Conservation (phyloP, 2,888 invertebrate genomes). For the Drosophila gaucha region DNA sequence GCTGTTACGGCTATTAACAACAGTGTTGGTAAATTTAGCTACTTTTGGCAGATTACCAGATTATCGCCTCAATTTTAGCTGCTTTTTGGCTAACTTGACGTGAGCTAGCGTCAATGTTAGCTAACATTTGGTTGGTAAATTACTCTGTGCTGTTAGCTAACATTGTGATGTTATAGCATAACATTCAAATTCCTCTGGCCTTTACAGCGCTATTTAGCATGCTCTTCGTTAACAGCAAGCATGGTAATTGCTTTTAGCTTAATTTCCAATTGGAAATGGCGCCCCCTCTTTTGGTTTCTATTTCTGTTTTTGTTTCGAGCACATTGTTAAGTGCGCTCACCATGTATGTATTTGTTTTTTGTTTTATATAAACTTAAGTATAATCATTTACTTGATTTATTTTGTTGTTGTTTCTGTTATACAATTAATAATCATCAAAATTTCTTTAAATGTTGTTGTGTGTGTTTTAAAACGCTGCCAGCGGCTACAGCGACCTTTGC, state of each 20-base stretch:
- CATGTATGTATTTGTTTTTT: constrained; percentile 42
- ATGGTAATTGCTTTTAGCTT: neutral
- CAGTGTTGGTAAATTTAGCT: constrained; percentile 18
- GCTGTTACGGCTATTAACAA: constrained; percentile 45
- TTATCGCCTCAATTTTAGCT: neutral
- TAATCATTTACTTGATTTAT: constrained; percentile 79
- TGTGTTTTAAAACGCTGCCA: constrained; percentile 65
- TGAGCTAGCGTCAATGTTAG: neutral
- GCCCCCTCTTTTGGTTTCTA: neutral
- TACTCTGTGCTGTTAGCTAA: too few species aligned
- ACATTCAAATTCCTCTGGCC: neutral
- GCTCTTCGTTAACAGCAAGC: neutral
- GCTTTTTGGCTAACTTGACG: neutral
- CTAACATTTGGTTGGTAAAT: too few species aligned
- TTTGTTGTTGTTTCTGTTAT: constrained; percentile 70
- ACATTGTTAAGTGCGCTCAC: constrained; percentile 31
- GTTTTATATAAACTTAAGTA: constrained; percentile 72
- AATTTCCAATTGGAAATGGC: neutral
- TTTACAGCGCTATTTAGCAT: constrained; percentile 1
- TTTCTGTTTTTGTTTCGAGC: constrained; percentile 27
- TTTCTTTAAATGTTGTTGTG: constrained; percentile 74
- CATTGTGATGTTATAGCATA: too few species aligned
- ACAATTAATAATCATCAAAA: constrained; percentile 78
- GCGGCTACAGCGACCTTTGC: constrained; percentile 37
- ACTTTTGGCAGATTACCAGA: neutral